phyloP scores from a whole-genome alignment of 2,797 vertebrate species.

The Bovichtus diacanthus region DNA sequence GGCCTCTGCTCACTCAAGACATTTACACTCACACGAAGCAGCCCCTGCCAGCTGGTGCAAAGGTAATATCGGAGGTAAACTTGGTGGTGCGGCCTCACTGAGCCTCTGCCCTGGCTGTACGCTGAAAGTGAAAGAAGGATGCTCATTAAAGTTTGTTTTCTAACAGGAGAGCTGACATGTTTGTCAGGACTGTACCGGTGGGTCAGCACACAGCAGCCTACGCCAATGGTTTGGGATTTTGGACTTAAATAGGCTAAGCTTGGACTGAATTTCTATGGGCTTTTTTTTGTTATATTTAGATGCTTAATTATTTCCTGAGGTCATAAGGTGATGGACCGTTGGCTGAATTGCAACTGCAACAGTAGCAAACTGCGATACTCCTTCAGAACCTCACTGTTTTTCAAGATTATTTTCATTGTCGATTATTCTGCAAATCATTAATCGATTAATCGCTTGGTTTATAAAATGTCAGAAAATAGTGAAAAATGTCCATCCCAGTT shows the following conservation, averaged over 20 bases:
- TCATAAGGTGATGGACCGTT: not conserved
- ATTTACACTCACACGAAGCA: conserved; percentile 33
- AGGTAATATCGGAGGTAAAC: conserved; percentile 66
- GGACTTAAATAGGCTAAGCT: not conserved
- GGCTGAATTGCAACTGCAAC: not conserved
- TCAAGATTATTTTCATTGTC: too few relatives aligned
- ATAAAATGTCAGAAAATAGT: too few relatives aligned
- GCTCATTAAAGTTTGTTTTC: conserved; percentile 57
- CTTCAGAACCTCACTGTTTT: too few relatives aligned
- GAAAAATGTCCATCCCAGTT: too few relatives aligned
- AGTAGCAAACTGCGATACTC: not conserved
- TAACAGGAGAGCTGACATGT: conserved; percentile 33
- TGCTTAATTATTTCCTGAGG: not conserved
- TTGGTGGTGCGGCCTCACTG: conserved; percentile 40
- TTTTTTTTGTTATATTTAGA: conserved; percentile 9
- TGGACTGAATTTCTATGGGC: not conserved
- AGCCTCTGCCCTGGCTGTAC: conserved; percentile 26
- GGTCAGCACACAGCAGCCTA: not conserved
- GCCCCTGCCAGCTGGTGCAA: conserved; percentile 66
- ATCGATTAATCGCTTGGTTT: too few relatives aligned
- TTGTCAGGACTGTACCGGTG: conserved; percentile 34
- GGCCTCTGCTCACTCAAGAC: conserved; percentile 53
- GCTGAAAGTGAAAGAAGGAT: conserved; percentile 26
- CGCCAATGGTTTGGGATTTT: conserved; percentile 2
- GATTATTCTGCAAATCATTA: too few relatives aligned